Evolutionary conservation across 2,113 vertebrate species (phyloP).

Genomic region (Ammodytes marinus): DNA sequence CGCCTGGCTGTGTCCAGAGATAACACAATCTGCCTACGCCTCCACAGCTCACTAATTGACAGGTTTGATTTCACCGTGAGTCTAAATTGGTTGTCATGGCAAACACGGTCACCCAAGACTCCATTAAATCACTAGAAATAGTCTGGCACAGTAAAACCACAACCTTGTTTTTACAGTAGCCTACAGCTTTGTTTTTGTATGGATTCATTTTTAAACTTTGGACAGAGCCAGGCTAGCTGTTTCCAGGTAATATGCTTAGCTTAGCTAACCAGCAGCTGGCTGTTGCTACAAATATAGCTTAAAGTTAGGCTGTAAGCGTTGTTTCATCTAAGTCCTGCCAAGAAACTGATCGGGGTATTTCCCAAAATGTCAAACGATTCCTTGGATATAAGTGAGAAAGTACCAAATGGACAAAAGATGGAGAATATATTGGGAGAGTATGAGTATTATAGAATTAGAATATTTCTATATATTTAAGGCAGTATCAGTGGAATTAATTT

Average conservation of each 20-base stretch:
- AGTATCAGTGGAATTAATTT: background rate
- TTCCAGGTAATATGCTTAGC: background rate
- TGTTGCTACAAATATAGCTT: background rate
- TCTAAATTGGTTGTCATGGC: background rate
- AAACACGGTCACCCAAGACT: background rate
- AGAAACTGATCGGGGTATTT: background rate
- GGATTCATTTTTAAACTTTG: background rate
- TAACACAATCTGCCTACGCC: background rate
- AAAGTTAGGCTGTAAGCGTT: background rate
- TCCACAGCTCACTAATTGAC: background rate
- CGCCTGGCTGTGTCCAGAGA: background rate
- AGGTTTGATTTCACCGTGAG: slow-evolving; percentile 7
- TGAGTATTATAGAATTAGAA: background rate
- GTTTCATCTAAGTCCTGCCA: background rate
- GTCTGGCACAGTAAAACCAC: background rate
- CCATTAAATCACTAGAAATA: background rate
- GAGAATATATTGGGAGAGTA: too few species aligned
- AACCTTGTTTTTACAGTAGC: background rate
- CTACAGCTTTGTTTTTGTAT: background rate
- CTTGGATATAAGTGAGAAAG: background rate
- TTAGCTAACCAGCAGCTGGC: background rate
- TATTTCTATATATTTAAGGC: background rate
- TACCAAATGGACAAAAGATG: background rate
- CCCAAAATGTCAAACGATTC: background rate
- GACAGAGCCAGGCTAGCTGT: background rate